These are phyloP conservation scores for Pyrgilauda ruficollis DNA, from an alignment of 2,113 vertebrate species.

Conservation along the genomic window DNA sequence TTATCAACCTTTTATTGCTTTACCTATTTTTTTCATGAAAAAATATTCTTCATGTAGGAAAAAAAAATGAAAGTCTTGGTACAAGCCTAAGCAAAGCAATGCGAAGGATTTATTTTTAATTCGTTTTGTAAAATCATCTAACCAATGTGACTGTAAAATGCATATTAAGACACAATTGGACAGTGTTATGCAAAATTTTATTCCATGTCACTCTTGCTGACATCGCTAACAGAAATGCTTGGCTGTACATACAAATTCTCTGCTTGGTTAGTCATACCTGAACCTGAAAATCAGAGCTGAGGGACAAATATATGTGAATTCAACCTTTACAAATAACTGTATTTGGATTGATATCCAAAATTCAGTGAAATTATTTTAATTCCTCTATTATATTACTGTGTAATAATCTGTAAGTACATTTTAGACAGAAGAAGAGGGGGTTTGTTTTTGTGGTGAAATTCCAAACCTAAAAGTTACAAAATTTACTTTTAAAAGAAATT, in stretches of 20 bases:
- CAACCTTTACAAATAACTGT: neutral
- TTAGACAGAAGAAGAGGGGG: neutral
- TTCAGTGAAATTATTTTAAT: neutral
- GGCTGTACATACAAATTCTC: neutral
- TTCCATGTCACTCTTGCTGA: neutral
- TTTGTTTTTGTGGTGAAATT: neutral
- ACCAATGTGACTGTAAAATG: rapidly evolving
- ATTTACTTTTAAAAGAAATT: neutral
- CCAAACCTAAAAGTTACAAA: neutral
- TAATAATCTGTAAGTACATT: neutral
- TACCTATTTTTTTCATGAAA: rapidly evolving
- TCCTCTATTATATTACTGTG: neutral
- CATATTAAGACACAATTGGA: neutral
- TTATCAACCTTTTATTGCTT: neutral
- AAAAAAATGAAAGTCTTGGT: neutral
- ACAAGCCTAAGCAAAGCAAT: neutral
- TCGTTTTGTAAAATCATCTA: neutral
- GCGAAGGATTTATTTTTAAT: neutral
- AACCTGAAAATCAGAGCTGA: neutral
- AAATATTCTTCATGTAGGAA: neutral
- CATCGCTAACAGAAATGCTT: neutral
- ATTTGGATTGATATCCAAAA: neutral
- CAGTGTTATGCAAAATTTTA: neutral
- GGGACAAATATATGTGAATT: neutral
- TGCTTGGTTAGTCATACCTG: neutral